Conservation (phyloP, 2,888 invertebrate species). For the Gisinianus flammeolus region DNA sequence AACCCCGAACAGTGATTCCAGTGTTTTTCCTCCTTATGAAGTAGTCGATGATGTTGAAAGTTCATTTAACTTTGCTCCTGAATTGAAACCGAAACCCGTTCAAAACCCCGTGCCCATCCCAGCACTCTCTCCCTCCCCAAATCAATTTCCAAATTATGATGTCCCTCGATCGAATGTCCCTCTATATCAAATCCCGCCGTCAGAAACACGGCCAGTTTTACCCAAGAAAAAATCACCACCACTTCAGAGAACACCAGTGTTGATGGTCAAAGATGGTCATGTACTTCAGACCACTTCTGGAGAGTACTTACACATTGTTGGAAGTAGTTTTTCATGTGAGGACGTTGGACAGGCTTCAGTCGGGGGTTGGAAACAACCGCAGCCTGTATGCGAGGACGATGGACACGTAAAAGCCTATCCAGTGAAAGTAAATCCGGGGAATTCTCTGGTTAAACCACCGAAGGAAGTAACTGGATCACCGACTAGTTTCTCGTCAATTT, state of each 20-base stretch:
- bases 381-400: too few relatives aligned
- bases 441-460: neutral
- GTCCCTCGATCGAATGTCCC: constrained; percentile 41
- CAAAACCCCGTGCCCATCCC: constrained; percentile 19
- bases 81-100: constrained; percentile 17
- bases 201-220: constrained; percentile 43
- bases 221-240: neutral
- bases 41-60: too few relatives aligned
- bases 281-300: neutral
- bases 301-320: neutral
- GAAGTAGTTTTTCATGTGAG: too few relatives aligned
- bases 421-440: neutral
- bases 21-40: too few relatives aligned
- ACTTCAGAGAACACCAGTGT: neutral
- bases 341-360: too few relatives aligned
- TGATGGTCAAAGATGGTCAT: neutral
- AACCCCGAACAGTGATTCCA: too few relatives aligned
- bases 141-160: constrained; percentile 44
- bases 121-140: neutral
- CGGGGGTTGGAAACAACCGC: neutral
- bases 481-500: too few relatives aligned
- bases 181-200: constrained; percentile 51
- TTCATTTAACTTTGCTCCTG: neutral
- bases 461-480: too few relatives aligned
- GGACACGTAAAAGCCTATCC: neutral